Evolutionary conservation across 2,888 invertebrate genomes (phyloP).

Genomic region (Andrena bicolor): DNA sequence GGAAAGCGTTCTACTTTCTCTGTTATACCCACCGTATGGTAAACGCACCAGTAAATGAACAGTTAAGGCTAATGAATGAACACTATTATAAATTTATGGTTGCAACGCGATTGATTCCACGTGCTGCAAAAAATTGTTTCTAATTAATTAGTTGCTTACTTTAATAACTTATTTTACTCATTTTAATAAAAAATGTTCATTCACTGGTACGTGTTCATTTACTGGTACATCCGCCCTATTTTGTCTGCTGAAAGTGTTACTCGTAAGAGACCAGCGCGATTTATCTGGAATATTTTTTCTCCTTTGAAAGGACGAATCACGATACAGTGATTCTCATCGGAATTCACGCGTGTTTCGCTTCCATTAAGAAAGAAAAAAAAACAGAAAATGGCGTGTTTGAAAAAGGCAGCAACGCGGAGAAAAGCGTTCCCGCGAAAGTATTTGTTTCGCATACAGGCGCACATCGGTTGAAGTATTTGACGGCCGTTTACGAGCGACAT

Average conservation of each 20-base stretch:
- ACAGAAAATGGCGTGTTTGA: slow-evolving; percentile 5
- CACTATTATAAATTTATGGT: too few species aligned
- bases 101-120: too few species aligned
- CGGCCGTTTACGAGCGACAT: slow-evolving; percentile 59
- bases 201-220: too few species aligned
- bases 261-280: not conserved
- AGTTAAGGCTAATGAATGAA: too few species aligned
- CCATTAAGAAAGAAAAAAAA: not conserved
- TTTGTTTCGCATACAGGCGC: slow-evolving; percentile 30
- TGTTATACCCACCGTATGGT: too few species aligned
- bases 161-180: too few species aligned
- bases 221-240: too few species aligned
- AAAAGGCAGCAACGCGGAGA: slow-evolving; percentile 2
- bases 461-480: slow-evolving; percentile 44
- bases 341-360: not conserved
- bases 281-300: not conserved
- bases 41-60: too few species aligned
- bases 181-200: too few species aligned
- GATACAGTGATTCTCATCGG: not conserved
- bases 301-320: not conserved
- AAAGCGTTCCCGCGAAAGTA: slow-evolving; percentile 27
- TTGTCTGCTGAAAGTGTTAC: not conserved
- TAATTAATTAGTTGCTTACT: too few species aligned
- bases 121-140: too few species aligned
- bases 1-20: too few species aligned